phyloP scores from a whole-genome alignment of 2,797 vertebrate species.

The Anas bernieri region DNA sequence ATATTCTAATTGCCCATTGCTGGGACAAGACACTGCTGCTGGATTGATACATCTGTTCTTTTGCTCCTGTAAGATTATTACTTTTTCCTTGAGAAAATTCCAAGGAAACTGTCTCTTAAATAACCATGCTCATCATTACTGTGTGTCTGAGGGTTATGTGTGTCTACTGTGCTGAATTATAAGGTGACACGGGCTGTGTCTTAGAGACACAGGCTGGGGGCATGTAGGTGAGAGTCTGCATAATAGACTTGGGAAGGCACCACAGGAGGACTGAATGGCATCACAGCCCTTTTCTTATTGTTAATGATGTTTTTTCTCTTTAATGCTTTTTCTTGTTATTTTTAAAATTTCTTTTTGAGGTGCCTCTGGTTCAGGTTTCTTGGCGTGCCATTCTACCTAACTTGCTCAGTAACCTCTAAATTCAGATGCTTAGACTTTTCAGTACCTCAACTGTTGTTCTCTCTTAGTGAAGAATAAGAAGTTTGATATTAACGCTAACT shows the following conservation, averaged over 20 bases:
- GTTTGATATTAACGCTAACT: background rate
- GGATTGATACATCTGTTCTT: background rate
- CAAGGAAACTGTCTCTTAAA: background rate
- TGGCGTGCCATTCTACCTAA: background rate
- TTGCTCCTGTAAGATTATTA: background rate
- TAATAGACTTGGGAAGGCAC: background rate
- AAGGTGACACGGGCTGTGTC: background rate
- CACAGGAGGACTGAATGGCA: background rate
- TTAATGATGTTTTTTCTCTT: background rate
- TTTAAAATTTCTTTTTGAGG: background rate
- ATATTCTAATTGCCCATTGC: background rate
- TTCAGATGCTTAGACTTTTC: background rate
- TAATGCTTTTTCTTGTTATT: background rate
- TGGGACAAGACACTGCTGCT: background rate
- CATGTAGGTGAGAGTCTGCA: background rate
- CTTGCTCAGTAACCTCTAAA: background rate
- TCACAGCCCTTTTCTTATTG: background rate
- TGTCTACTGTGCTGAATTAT: background rate
- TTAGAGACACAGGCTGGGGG: background rate
- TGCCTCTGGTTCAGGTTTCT: background rate
- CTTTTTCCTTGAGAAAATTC: background rate
- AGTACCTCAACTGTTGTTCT: background rate
- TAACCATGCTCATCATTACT: background rate
- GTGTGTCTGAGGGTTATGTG: background rate
- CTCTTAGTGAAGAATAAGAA: background rate